Evolutionary conservation across 2,113 vertebrate genomes (phyloP), one percentile per base, ranked within the genome.

Genomic region (Gorsachius goisagi): DNA sequence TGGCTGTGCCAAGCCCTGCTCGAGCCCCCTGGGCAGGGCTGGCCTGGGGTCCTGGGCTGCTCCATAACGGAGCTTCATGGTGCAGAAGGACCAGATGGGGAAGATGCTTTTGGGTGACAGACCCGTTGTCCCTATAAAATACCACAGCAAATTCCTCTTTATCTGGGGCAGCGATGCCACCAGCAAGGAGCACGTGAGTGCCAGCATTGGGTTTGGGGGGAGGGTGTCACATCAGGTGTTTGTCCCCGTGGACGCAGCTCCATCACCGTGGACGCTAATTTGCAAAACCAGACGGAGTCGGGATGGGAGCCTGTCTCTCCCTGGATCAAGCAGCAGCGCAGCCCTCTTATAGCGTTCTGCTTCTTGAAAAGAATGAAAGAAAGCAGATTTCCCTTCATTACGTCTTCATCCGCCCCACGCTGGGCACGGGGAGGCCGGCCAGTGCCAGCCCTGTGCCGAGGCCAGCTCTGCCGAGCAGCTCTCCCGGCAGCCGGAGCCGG

Each of bases 261-360:
- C 4, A 1, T 30, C 76, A 5, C 39, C 1, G 1, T 9, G 2
- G 85, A 39, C 0, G 1, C 28, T 30, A 7, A 16, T 30, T 41
- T 23, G 30, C 17, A n/a, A 5, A 28, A 19, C 12, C 0, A 3
- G 39, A 9, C 6, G 59, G 39, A 56, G 33, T 8, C 0, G 0
- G 18, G 64, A 20, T 15, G 0, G 0, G 93, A n/a, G 60, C 0
- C 1, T 2, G 64, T 10, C 55, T 52, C 23, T 60, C 20, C n/a
- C 13, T 9, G 1, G 28, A 7, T 9, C 17, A 13, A 41, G 72
- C 6, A 3, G 45, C 82, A 33, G 26, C 4, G 1, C 67, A 47
- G 52, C 62, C 23, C 49, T n/a, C 49, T 32, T 32, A 6, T 6
- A 67, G 10, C 0, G 2, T 7, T 37, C 15, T 14, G 47, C 62